These are phyloP conservation scores for Bombylius major DNA, from an alignment of 2,888 invertebrate genomes.

Conservation along the genomic window DNA sequence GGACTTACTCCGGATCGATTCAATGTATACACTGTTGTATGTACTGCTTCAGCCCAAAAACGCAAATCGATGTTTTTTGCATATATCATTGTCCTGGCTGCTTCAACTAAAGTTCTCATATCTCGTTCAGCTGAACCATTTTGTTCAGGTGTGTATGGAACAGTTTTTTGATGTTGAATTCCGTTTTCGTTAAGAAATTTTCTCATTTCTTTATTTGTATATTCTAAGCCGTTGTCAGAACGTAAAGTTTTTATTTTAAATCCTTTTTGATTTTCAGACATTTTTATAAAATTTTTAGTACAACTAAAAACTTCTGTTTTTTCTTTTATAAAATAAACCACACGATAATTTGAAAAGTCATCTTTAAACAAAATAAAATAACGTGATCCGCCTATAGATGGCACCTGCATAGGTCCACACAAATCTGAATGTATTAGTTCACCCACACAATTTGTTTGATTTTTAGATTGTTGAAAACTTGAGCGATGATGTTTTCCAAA, in stretches of 20 bases:
- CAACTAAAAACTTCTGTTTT: constrained; percentile 10
- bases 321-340: constrained; percentile 14
- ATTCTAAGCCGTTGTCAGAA: constrained; percentile 22
- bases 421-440: constrained; percentile 18
- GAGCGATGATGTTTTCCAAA: constrained; percentile 15
- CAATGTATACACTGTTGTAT: constrained; percentile 16
- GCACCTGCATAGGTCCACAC: constrained; percentile 15
- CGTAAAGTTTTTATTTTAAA: constrained; percentile 16
- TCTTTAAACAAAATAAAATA: constrained; percentile 17
- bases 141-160: constrained; percentile 26
- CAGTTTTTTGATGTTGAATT: constrained; percentile 18
- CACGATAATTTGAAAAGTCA: constrained; percentile 14
- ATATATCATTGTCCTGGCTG: constrained; percentile 19
- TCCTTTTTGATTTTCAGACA: constrained; percentile 17
- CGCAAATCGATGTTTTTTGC: constrained; percentile 13
- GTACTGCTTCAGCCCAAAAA: constrained; percentile 20
- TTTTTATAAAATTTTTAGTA: constrained; percentile 13
- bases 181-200: constrained; percentile 17
- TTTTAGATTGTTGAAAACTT: constrained; percentile 11
- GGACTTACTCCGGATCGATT: constrained; percentile 12
- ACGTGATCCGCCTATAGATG: constrained; percentile 13
- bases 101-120: constrained; percentile 25
- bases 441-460: constrained; percentile 10
- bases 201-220: constrained; percentile 16
- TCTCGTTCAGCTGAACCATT: constrained; percentile 28